Base-by-base conservation (phyloP, 2,113 vertebrate genomes). In the Garra rufa region DNA sequence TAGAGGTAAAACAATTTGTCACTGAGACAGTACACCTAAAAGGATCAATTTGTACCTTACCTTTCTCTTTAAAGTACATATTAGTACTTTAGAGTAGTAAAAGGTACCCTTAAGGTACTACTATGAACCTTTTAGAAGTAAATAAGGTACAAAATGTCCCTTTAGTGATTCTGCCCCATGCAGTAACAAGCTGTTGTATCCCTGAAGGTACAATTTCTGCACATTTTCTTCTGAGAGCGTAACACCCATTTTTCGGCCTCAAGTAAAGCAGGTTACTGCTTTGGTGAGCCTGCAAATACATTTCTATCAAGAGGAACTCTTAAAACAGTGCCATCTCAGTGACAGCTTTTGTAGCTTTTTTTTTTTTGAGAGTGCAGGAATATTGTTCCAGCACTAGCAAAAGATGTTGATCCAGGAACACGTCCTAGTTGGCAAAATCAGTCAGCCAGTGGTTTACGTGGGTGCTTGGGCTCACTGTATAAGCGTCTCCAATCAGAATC, bases 371-470 rank as follows among this genome's bases (percentile, higher is more conserved):
- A 52, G 17, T 52, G 50, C 50, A 38, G 17, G 17, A 69, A 50
- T 57, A 65, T 61, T 71, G 48, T 79, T 59, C 15, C 28, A 67
- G 17, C 34, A 43, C 41, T 17, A 43, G 55, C 34, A 30, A 61
- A 59, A 59, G 26, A 57, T 38, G 65, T 79, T 80, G 30, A 67
- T 57, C 50, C 50, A 70, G 77, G 24, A 79, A 79, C 78, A 61
- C 7, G 3, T 57, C 28, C 14, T 78, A 69, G 50, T 41, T 83
- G 44, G 76, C 21, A 50, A 81, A 85, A 69, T 76, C 61, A 9
- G 81, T 65, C 41, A 30, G 81, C 77, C 24, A 41, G 78, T 77
- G 87, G 83, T 86, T 79, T 89, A 83, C 87, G 88, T 87, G 83
- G 83, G 84, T 34, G 82, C 34, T 73, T 57, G 21, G 43, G 82